Evolutionary conservation across 2,888 invertebrate genomes (phyloP).

Genomic region (Drosophila lutescens): DNA sequence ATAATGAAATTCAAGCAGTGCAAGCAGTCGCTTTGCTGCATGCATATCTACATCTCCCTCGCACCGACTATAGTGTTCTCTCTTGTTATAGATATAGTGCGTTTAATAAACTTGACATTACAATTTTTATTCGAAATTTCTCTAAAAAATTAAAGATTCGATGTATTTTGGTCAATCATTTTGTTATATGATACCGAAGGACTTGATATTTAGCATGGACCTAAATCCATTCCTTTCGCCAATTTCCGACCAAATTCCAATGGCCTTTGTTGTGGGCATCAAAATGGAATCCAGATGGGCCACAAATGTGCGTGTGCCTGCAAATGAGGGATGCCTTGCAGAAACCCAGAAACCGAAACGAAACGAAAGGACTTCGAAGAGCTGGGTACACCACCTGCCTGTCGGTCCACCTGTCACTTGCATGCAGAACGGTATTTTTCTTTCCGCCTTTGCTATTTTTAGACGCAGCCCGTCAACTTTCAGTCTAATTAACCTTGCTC

Average conservation of each 20-base stretch:
- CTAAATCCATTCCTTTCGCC: not conserved
- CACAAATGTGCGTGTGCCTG: conserved; percentile 42
- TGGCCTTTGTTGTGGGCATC: conserved; percentile 10
- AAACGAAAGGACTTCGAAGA: conserved; percentile 12
- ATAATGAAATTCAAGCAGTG: no score
- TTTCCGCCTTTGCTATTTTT: conserved; percentile 26
- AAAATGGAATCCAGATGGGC: conserved; percentile 5
- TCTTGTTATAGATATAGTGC: no score
- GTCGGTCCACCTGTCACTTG: conserved; percentile 37
- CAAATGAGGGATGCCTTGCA: conserved; percentile 56
- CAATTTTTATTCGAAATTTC: no score
- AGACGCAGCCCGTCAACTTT: conserved; percentile 5
- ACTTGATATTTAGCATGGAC: no score
- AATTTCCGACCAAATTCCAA: not conserved
- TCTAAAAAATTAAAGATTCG: no score
- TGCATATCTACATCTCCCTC: no score
- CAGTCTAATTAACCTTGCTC: conserved; percentile 32
- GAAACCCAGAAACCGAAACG: conserved; percentile 11
- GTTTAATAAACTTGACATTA: no score
- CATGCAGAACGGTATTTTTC: conserved; percentile 23
- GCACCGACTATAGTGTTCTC: no score
- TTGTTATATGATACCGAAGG: no score
- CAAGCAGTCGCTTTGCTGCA: no score
- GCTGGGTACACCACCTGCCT: conserved; percentile 11
- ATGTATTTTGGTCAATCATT: no score